Evolutionary conservation across 1,140 invertebrate genomes (phyloP).

Genomic region (Nasonia giraulti): DNA sequence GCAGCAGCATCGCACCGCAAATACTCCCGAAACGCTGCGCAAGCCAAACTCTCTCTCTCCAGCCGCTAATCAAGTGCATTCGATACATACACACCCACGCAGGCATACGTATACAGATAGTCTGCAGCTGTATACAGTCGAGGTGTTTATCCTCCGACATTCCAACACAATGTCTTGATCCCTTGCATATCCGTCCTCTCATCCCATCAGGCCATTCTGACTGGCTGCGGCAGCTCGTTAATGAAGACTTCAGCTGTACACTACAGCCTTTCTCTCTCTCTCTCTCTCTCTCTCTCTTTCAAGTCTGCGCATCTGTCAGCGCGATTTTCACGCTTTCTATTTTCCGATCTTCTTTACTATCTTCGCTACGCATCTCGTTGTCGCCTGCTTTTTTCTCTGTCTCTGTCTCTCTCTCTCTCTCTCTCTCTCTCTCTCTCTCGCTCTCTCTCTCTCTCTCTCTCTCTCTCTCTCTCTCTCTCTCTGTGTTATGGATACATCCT

Average conservation of each 20-base stretch:
- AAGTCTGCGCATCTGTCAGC: not conserved
- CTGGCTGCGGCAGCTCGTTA: not conserved
- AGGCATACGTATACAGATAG: no score
- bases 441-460: no score
- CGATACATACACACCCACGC: not conserved
- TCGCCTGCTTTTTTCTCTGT: not conserved
- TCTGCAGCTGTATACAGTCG: no score
- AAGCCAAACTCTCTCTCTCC: not conserved
- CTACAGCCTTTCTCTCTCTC: no score
- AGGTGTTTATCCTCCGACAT: conserved; percentile 19
- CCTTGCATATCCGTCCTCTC: not conserved
- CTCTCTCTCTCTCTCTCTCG: no score
- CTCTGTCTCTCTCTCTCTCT: not conserved
- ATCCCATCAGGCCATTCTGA: not conserved
- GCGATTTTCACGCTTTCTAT: conserved; percentile 25
- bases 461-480: no score
- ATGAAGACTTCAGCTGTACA: conserved; percentile 8
- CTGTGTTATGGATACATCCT: not conserved
- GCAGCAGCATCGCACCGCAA: no score
- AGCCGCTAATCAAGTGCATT: conserved; percentile 1
- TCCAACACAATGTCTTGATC: conserved; percentile 16
- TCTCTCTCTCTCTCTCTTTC: not conserved
- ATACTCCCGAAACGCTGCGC: no score
- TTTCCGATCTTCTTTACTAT: not conserved
- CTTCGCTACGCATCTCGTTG: not conserved